Conservation (phyloP, 2,797 vertebrate species). For the Coregonus sp. region DNA sequence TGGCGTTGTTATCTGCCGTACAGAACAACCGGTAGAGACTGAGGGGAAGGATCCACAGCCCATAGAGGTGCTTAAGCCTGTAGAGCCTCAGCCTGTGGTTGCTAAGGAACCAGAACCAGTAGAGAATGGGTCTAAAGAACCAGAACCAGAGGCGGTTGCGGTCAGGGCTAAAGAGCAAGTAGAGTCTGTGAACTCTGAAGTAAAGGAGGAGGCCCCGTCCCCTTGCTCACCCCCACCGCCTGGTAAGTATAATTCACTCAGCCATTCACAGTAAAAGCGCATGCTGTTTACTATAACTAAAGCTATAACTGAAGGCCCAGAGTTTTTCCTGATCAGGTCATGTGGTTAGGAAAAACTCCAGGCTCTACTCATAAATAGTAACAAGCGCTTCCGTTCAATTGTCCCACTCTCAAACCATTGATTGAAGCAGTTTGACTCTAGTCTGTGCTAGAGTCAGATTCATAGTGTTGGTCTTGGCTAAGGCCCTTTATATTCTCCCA, state of each 20-base stretch:
- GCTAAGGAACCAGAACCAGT: conserved; percentile 52
- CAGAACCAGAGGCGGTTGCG: conserved; percentile 45
- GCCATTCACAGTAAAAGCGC: conserved; percentile 51
- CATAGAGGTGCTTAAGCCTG: conserved; percentile 48
- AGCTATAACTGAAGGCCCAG: conserved; percentile 1
- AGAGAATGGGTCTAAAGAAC: conserved; percentile 56
- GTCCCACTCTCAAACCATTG: not conserved
- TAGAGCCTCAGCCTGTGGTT: conserved; percentile 64
- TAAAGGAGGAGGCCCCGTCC: conserved; percentile 64
- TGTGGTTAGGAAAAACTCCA: not conserved
- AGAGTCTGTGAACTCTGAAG: conserved; percentile 49
- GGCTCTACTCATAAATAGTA: not conserved
- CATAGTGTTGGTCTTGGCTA: not conserved
- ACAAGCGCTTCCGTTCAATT: not conserved
- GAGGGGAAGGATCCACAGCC: conserved; percentile 40
- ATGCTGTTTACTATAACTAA: conserved; percentile 33
- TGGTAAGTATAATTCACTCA: conserved; percentile 74
- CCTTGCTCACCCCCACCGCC: conserved; percentile 55
- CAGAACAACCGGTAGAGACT: conserved; percentile 60
- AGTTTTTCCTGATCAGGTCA: not conserved
- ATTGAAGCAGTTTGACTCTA: not conserved
- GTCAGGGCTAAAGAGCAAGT: conserved; percentile 61
- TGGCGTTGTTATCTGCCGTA: conserved; percentile 76
- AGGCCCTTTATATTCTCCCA: not conserved
- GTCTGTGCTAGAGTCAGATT: not conserved